Evolutionary conservation across 2,888 invertebrate species (phyloP).

Genomic region (Synanthedon andrenaeformis): DNA sequence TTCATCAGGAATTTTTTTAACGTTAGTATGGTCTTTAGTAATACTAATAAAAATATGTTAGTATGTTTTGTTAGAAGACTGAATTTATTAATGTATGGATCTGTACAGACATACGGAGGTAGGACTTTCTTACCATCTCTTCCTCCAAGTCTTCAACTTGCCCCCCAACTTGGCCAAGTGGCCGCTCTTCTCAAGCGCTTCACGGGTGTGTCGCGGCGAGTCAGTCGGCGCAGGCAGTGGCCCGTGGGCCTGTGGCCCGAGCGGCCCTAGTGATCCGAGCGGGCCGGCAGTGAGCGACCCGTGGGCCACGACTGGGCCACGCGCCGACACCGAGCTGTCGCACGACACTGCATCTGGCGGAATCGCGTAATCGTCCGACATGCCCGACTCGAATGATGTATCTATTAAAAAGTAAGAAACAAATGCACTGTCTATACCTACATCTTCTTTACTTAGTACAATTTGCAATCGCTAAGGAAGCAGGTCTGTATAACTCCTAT

Average conservation of each 20-base stretch:
- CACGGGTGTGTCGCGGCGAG: conserved; percentile 64
- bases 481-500: no score
- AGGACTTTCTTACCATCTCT: conserved; percentile 77
- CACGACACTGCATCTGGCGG: conserved; percentile 93
- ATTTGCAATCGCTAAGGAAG: no score
- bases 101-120: no score
- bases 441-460: background rate
- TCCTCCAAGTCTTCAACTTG: conserved; percentile 95
- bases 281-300: conserved; percentile 75
- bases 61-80: no score
- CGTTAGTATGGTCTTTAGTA: no score
- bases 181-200: conserved; percentile 89
- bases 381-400: conserved; percentile 91
- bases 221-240: conserved; percentile 70
- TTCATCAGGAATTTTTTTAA: no score
- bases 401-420: conserved; percentile 71
- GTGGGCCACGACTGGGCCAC: conserved; percentile 83
- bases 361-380: conserved; percentile 96
- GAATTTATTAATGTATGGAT: no score
- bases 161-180: conserved; percentile 93
- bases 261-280: conserved; percentile 72
- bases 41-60: no score
- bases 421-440: background rate
- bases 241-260: conserved; percentile 65
- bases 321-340: conserved; percentile 77